Conservation (phyloP, 2,888 invertebrate species). For the Phyllotreta cruciferae region DNA sequence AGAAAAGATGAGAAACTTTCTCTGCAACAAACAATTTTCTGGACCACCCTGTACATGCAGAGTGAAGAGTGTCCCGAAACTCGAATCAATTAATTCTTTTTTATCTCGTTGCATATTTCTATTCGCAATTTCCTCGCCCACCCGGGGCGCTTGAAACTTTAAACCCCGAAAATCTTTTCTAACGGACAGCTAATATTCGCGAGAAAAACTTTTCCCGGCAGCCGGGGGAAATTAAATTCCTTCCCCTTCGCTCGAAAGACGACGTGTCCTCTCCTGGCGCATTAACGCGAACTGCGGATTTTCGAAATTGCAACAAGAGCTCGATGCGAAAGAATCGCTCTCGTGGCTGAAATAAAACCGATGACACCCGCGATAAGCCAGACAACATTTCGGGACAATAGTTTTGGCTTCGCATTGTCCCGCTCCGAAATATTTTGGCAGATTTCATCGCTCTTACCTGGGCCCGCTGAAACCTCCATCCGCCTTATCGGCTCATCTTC, state of each 20-base stretch:
- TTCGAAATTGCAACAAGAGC: too few species aligned
- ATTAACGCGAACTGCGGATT: background rate
- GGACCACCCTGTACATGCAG: too few species aligned
- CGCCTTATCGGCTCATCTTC: background rate
- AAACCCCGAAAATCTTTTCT: slow-evolving; percentile 48
- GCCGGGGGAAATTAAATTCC: too few species aligned
- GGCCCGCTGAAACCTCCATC: too few species aligned
- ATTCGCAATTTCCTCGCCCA: slow-evolving; percentile 29
- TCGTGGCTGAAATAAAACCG: too few species aligned
- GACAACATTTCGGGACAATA: slow-evolving; percentile 50
- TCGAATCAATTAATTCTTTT: too few species aligned
- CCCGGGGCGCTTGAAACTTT: slow-evolving; percentile 25
- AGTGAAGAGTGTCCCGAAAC: too few species aligned
- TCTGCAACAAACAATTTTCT: too few species aligned
- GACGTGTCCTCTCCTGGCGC: background rate
- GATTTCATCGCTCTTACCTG: slow-evolving; percentile 41
- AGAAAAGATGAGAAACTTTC: too few species aligned
- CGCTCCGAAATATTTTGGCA: slow-evolving; percentile 51
- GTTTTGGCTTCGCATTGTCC: slow-evolving; percentile 49
- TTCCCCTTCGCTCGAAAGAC: too few species aligned
- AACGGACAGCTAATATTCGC: slow-evolving; percentile 51
- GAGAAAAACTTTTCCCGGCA: slow-evolving; percentile 41
- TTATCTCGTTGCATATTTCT: slow-evolving; percentile 13
- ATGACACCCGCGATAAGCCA: slow-evolving; percentile 48
- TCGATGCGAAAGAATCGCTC: slow-evolving; percentile 44